Conservation (phyloP, 2,888 invertebrate genomes). For the Petrophora chlorosata region DNA sequence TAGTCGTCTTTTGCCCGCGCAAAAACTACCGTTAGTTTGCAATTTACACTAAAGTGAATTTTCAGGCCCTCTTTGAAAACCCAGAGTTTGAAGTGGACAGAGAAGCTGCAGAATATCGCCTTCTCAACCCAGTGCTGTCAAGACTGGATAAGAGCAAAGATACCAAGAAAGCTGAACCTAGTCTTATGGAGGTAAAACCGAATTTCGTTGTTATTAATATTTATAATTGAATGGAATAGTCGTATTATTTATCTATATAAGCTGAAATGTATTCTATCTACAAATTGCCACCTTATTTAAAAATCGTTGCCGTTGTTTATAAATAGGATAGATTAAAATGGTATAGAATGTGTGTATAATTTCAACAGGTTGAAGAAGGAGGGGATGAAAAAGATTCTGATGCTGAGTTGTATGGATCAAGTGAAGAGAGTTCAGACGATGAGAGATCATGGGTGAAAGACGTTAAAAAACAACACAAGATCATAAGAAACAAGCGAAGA, state of each 20-base stretch:
- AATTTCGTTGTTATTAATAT: background rate
- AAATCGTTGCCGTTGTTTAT: no score
- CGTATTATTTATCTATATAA: no score
- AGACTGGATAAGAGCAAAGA: constrained; percentile 88
- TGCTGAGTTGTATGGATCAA: constrained; percentile 75
- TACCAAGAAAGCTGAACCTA: constrained; percentile 77
- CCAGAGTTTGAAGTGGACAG: constrained; percentile 96
- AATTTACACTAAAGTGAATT: constrained; percentile 19
- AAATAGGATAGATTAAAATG: no score
- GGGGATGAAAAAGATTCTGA: constrained; percentile 77
- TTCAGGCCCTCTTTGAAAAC: constrained; percentile 91
- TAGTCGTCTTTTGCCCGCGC: no score
- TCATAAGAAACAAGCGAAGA: constrained; percentile 77
- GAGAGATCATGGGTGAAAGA: constrained; percentile 91
- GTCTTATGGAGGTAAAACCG: constrained; percentile 64
- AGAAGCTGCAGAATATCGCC: constrained; percentile 92
- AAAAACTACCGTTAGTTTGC: background rate
- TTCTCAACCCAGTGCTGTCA: constrained; percentile 94
- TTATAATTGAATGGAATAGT: no score
- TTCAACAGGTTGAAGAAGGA: constrained; percentile 57
- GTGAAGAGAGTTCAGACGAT: constrained; percentile 88
- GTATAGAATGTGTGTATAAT: constrained; percentile 4
- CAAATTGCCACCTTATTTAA: no score
- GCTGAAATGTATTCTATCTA: no score
- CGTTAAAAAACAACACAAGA: constrained; percentile 89